Evolutionary conservation across 2,888 invertebrate species (phyloP).

Genomic region (Acanthosoma haemorrhoidale): DNA sequence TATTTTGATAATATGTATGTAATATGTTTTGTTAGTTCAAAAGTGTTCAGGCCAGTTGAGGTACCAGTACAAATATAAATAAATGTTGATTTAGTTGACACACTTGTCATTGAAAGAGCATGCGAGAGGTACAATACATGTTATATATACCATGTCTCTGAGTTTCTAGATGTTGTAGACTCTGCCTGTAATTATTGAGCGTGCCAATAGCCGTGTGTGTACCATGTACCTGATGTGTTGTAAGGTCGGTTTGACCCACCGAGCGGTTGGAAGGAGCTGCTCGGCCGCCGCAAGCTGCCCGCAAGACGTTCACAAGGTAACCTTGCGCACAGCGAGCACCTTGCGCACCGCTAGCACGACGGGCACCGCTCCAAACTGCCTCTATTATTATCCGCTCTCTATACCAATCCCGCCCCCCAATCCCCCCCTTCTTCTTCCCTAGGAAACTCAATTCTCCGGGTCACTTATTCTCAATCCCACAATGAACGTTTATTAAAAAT

Average conservation of each 20-base stretch:
- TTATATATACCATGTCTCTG: not conserved
- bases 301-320: conserved; percentile 18
- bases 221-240: not conserved
- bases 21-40: too few relatives aligned
- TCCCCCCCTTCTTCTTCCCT: not conserved
- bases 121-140: not conserved
- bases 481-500: not conserved
- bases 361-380: not conserved
- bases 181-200: not conserved
- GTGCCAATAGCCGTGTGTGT: not conserved
- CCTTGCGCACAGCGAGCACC: not conserved
- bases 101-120: not conserved
- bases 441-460: not conserved
- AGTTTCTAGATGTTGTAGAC: not conserved
- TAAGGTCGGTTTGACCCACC: conserved; percentile 54
- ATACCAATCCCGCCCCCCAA: not conserved
- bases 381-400: not conserved
- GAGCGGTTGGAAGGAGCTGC: conserved; percentile 51
- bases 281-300: conserved; percentile 25
- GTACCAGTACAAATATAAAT: too few relatives aligned
- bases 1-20: too few relatives aligned
- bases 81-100: not conserved
- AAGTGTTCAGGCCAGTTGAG: too few relatives aligned
- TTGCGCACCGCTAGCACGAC: too few relatives aligned
- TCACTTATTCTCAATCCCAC: too few relatives aligned